Base-by-base conservation (phyloP, 2,113 vertebrate genomes). In the Lamprotornis superbus region DNA sequence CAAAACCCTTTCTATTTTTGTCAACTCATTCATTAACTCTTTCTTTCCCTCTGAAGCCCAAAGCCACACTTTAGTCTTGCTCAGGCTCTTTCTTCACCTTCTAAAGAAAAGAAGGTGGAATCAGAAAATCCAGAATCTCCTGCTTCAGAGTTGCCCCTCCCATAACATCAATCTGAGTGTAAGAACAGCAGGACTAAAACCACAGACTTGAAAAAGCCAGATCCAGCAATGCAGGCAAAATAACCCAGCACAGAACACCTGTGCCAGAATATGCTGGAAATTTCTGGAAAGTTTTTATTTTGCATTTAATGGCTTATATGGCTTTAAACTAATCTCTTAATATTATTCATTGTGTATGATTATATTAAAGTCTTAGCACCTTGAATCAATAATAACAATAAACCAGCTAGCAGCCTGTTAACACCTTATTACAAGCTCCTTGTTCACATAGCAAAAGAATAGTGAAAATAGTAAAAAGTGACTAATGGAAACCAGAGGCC, bases 401-500 rank as follows among this genome's bases (percentile, higher is more conserved):
- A 91, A 94, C 82, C 86, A 96, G 71, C 87, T 95, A 95, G 93
- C 93, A 97, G 82, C 85, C 93, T 96, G 91, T 96, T 96, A 97
- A 97, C 80, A 93, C 89, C 86, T 96, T 93, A 86, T 97, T 94
- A 94, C 76, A 97, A 97, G 90, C 82, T 92, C 77, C 91, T 90
- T 49, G 75, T 68, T 95, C 95, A 60, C 30, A 69, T 12, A 68
- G 69, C 27, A 82, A 68, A 75, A 65, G 53, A 94, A 91, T 5
- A 46, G 57, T 71, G 71, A 73, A 91, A 91, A 61, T 39, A 75
- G 53, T 79, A 44, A 63, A 65, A 96, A 87, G 83, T 5, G n/a
- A 77, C 95, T 97, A 87, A 94, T 97, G 92, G 94, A 89, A 98
- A 96, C 93, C 95, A 95, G 95, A 95, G 91, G 79, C 42, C 77